Percentiles rank a stretch among this genome's conserved stretches.
These are phyloP conservation scores for Micronisus gabar DNA, from an alignment of 2,113 vertebrate genomes.

Conservation along the genomic window DNA sequence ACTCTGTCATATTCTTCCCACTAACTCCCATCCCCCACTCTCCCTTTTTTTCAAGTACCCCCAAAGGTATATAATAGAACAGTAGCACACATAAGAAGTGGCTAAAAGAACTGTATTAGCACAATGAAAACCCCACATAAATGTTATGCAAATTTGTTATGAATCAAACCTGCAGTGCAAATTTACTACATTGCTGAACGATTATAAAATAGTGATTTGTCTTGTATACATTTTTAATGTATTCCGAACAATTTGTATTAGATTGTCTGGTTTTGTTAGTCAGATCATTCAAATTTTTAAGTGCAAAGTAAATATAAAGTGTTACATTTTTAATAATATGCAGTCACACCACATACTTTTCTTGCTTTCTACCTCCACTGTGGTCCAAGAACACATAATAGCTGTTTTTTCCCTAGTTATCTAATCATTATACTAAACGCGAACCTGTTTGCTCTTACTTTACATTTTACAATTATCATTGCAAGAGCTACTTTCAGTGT, in stretches of 20 bases:
- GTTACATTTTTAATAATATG: conserved; percentile 64
- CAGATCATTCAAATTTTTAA: conserved; percentile 71
- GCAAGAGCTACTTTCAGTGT: conserved; percentile 56
- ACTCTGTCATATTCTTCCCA: not conserved
- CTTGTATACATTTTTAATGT: conserved; percentile 68
- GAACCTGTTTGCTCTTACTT: conserved; percentile 67
- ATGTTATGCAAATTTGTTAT: conserved; percentile 71
- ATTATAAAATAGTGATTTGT: conserved; percentile 70
- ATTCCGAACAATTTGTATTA: conserved; percentile 59
- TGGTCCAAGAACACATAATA: conserved; percentile 72
- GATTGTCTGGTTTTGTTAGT: conserved; percentile 67
- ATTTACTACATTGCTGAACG: conserved; percentile 61
- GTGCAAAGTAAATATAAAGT: conserved; percentile 69
- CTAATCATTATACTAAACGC: conserved; percentile 69
- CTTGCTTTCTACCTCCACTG: conserved; percentile 57
- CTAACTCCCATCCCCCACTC: not conserved
- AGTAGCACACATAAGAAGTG: conserved; percentile 21
- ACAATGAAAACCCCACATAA: conserved; percentile 62
- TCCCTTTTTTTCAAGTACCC: conserved; percentile 18
- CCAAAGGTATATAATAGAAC: conserved; percentile 34
- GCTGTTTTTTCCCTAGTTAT: conserved; percentile 71
- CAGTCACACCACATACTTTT: conserved; percentile 46
- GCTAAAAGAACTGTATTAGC: conserved; percentile 52
- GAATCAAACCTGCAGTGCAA: conserved; percentile 67
- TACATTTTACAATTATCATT: conserved; percentile 68